Percentiles rank a stretch among this genome's conserved stretches.
phyloP scores from a whole-genome alignment of 2,888 invertebrate genomes.

The Cremastobaeus sp. region DNA sequence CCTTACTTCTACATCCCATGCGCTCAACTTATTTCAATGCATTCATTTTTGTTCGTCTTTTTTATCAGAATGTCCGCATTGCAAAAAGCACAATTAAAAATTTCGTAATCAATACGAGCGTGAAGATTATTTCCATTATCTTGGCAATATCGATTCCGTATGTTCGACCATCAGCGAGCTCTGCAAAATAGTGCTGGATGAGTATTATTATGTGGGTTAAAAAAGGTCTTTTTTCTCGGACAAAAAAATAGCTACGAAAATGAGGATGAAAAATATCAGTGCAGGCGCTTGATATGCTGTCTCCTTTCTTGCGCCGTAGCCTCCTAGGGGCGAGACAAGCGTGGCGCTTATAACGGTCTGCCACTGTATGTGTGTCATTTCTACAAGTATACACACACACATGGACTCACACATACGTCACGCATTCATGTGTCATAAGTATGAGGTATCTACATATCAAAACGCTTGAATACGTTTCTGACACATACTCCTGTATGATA shows the following conservation, averaged over 20 bases:
- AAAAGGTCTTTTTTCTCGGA: constrained; percentile 7
- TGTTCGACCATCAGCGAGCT: constrained; percentile 11
- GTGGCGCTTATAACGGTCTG: constrained; percentile 19
- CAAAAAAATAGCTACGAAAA: constrained; percentile 29
- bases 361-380: constrained; percentile 7
- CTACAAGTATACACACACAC: not conserved
- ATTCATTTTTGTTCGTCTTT: constrained; percentile 4
- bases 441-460: not conserved
- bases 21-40: too few relatives aligned
- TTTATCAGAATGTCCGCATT: too few relatives aligned
- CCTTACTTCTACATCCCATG: not conserved
- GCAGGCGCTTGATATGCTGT: constrained; percentile 11
- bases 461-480: constrained; percentile 8
- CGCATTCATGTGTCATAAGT: not conserved
- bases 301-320: constrained; percentile 7
- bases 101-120: not conserved
- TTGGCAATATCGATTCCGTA: constrained; percentile 29
- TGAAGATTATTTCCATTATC: constrained; percentile 15
- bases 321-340: constrained; percentile 16
- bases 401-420: not conserved
- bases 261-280: constrained; percentile 31
- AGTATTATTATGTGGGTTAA: constrained; percentile 23
- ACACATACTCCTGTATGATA: constrained; percentile 7
- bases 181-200: not conserved
- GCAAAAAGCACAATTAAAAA: not conserved